A percentile compares a stretch with the other conserved stretches of the same genome.
These are phyloP conservation scores for Leucania comma DNA, from an alignment of 2,888 invertebrate species.

Conservation along the genomic window DNA sequence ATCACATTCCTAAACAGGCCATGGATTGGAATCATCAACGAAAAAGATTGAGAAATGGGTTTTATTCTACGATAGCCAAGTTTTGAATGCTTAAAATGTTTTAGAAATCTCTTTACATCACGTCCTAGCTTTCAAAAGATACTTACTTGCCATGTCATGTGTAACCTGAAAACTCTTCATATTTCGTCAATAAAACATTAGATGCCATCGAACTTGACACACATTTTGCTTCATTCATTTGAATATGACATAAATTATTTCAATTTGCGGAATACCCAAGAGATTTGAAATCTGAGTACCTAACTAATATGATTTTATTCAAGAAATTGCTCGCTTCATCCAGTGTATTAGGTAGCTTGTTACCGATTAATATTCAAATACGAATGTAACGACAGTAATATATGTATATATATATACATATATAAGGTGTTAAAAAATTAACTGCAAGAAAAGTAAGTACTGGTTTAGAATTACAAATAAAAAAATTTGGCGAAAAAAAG, in stretches of 20 bases:
- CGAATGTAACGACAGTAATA: constrained; percentile 21
- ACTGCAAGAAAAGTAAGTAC: too few species aligned
- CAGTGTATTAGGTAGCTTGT: constrained; percentile 10
- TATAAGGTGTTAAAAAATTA: too few species aligned
- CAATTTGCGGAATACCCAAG: constrained; percentile 25
- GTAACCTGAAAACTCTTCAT: not conserved
- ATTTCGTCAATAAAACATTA: not conserved
- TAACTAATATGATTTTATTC: constrained; percentile 39
- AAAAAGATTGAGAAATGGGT: too few species aligned
- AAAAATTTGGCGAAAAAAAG: too few species aligned
- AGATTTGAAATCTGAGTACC: constrained; percentile 19
- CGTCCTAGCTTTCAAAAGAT: not conserved
- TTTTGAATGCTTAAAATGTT: not conserved
- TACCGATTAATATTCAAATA: constrained; percentile 41
- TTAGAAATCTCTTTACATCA: not conserved
- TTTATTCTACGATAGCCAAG: too few species aligned
- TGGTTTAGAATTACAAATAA: too few species aligned
- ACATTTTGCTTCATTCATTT: constrained; percentile 18
- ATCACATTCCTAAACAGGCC: too few species aligned
- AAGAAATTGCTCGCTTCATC: constrained; percentile 44
- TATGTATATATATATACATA: not conserved
- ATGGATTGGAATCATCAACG: too few species aligned
- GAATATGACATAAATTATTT: constrained; percentile 28
- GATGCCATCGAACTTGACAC: not conserved
- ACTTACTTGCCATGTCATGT: not conserved